These are phyloP conservation scores for Scleropages formosus DNA, from an alignment of 2,797 vertebrate genomes.

Conservation along the genomic window DNA sequence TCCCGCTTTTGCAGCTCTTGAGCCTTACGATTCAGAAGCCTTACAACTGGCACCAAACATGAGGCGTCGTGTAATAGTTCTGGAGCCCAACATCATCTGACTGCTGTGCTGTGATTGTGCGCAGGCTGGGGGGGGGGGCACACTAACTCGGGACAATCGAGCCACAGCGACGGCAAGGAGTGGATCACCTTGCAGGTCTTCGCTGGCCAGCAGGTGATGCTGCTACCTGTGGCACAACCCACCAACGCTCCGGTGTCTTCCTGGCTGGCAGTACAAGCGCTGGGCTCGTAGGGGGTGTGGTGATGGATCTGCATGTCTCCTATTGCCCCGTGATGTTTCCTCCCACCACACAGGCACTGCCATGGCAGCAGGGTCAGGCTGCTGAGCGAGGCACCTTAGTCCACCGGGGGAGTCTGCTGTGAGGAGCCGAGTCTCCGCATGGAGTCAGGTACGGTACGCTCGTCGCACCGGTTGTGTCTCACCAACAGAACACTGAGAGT, in stretches of 20 bases:
- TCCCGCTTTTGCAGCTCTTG: too few relatives aligned
- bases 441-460: conserved; percentile 75
- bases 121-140: too few relatives aligned
- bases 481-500: too few relatives aligned
- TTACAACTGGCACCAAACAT: too few relatives aligned
- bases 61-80: too few relatives aligned
- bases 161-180: not conserved
- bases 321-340: not conserved
- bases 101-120: too few relatives aligned
- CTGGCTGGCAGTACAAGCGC: not conserved
- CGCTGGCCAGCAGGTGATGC: not conserved
- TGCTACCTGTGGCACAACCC: not conserved
- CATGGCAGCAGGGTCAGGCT: conserved; percentile 77
- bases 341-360: conserved; percentile 62
- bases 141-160: too few relatives aligned
- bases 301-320: not conserved
- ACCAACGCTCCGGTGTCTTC: not conserved
- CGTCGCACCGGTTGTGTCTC: not conserved
- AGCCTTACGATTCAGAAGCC: too few relatives aligned
- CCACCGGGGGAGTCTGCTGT: conserved; percentile 56
- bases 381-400: conserved; percentile 63
- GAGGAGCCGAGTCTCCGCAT: conserved; percentile 61
- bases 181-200: not conserved
- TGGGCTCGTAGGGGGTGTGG: too few relatives aligned
- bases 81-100: too few relatives aligned